Base-by-base conservation (phyloP, 2,797 vertebrate genomes). In the Falco novaeseelandiae region DNA sequence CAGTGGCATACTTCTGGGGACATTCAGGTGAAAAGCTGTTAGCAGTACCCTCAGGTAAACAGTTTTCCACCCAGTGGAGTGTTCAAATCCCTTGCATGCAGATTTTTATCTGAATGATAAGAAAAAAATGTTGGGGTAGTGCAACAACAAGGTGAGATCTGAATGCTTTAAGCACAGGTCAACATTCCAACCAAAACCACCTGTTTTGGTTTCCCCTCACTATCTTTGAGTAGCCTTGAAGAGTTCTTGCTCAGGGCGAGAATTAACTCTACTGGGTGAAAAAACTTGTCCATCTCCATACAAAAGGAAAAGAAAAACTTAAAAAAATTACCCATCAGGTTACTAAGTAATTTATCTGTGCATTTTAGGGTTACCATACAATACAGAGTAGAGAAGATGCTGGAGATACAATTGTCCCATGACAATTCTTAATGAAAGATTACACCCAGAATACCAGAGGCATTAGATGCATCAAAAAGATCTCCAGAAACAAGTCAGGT, bases 121-220 rank as follows among this genome's bases (percentile, higher is more conserved):
- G 27, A 22, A 46, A 80, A 46, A 77, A 51, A 27, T 0, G 15
- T 23, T 61, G 20, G 19, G 11, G n/a, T 7, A 51, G 29, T 1
- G 3, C 13, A 80, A 30, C 48, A 80, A 15, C 34, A 77, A 91
- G 27, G 57, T 5, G 22, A 85, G 34, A 83, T 34, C 21, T 26
- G 30, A 77, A 89, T 40, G 44, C 25, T 70, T 26, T 42, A 76
- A 54, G 32, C 32, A 69, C 6, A 54, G 46, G n/a, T 38, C 17
- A 7, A 30, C 22, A 32, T 0, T 70, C 30, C 1, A 2, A 79
- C 14, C 27, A 83, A 71, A 74, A 0, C 12, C 52, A 77, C 9
- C 8, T 49, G 8, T 26, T 69, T 26, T 23, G 32, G 8, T 42
- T 54, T 72, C 48, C 52, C 2, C n/a, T 0, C 0, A 0, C 12